phyloP scores from a whole-genome alignment of 1,140 invertebrate genomes.

The Lepidotrigona ventralis region DNA sequence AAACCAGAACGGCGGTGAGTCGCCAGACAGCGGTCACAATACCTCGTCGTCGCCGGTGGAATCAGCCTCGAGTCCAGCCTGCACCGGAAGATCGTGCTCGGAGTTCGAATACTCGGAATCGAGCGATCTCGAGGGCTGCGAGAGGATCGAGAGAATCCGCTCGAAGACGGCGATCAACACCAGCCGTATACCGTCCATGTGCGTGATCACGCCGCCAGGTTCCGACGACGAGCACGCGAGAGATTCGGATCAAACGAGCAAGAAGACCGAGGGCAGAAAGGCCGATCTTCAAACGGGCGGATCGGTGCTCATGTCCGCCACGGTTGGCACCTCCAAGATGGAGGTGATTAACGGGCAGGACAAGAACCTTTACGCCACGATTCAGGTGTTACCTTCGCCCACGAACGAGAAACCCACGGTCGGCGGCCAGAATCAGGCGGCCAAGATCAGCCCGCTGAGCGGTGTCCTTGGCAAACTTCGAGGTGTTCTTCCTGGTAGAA shows the following conservation, averaged over 20 bases:
- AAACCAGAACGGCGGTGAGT: constrained; percentile 83
- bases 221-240: constrained; percentile 90
- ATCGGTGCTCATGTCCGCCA: constrained; percentile 74
- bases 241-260: constrained; percentile 65
- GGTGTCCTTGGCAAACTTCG: constrained; percentile 77
- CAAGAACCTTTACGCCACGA: constrained; percentile 81
- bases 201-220: constrained; percentile 92
- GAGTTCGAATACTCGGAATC: constrained; percentile 89
- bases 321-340: constrained; percentile 78
- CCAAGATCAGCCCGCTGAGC: constrained; percentile 72
- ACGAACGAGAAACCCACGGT: constrained; percentile 19
- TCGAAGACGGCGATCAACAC: constrained; percentile 93
- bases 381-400: constrained; percentile 69
- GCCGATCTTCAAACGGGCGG: constrained; percentile 55
- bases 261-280: constrained; percentile 56
- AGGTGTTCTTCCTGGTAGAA: constrained; percentile 77
- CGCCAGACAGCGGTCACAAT: constrained; percentile 89
- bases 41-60: constrained; percentile 90
- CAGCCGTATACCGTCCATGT: constrained; percentile 94
- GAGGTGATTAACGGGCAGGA: constrained; percentile 80
- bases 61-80: constrained; percentile 85
- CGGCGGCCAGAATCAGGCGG: constrained; percentile 18
- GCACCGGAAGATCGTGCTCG: constrained; percentile 85
- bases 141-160: constrained; percentile 90
- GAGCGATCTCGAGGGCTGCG: constrained; percentile 90